phyloP scores from a whole-genome alignment of 2,113 vertebrate species.

The Sinocyclocheilus maitianheensis region DNA sequence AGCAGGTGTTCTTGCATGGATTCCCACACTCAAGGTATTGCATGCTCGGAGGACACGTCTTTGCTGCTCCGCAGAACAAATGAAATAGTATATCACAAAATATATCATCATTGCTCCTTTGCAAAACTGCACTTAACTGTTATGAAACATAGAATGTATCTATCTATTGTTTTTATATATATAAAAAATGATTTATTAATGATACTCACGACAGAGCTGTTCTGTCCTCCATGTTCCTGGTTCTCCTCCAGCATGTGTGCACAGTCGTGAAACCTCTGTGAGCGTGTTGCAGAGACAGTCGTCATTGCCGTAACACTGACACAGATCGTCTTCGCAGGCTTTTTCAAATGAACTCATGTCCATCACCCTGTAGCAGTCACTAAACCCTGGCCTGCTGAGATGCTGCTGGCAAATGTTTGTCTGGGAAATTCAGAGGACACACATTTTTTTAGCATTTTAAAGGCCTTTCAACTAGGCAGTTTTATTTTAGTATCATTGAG shows the following conservation, averaged over 20 bases:
- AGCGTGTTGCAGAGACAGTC: too few species aligned
- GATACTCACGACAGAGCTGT: conserved; percentile 78
- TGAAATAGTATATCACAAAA: too few species aligned
- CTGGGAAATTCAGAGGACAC: neutral
- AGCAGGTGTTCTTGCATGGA: conserved; percentile 85
- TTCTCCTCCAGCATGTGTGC: conserved; percentile 64
- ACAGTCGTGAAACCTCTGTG: too few species aligned
- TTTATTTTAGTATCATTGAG: too few species aligned
- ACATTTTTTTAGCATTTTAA: too few species aligned
- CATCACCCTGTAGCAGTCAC: conserved; percentile 75
- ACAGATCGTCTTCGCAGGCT: conserved; percentile 82
- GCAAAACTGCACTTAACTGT: too few species aligned
- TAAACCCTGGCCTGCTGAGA: conserved; percentile 74
- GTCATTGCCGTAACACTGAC: conserved; percentile 64
- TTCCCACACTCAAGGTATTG: conserved; percentile 81
- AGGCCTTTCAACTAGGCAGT: too few species aligned
- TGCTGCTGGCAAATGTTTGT: conserved; percentile 68
- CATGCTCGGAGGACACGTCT: conserved; percentile 81
- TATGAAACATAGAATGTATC: too few species aligned
- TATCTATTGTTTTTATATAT: too few species aligned
- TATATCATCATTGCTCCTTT: too few species aligned
- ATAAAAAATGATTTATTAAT: too few species aligned
- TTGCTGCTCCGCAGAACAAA: conserved; percentile 66
- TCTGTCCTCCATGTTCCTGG: conserved; percentile 80
- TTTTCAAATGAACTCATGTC: conserved; percentile 74